Percentiles rank a stretch among this genome's conserved stretches.
Evolutionary conservation across 2,888 invertebrate genomes (phyloP).

Genomic region (Aleiodes testaceus): DNA sequence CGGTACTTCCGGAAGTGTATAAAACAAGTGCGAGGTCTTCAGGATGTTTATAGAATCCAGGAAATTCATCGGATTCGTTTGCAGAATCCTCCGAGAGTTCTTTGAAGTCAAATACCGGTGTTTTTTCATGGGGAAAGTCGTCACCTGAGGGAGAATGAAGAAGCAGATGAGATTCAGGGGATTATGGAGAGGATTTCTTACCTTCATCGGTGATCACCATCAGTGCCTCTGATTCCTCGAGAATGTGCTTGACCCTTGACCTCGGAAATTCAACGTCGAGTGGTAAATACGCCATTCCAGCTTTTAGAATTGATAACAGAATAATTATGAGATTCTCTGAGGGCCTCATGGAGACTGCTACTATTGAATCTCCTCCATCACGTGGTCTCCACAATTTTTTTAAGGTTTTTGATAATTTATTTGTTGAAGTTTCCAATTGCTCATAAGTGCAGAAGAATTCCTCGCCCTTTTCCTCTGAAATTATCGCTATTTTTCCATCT

Average conservation of each 20-base stretch:
- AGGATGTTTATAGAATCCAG: slow-evolving; percentile 71
- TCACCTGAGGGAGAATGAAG: slow-evolving; percentile 51
- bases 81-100: slow-evolving; percentile 74
- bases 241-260: slow-evolving; percentile 83
- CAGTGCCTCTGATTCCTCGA: slow-evolving; percentile 83
- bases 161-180: not conserved
- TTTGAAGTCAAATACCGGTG: slow-evolving; percentile 72
- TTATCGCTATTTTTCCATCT: slow-evolving; percentile 76
- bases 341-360: slow-evolving; percentile 87
- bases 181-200: slow-evolving; percentile 62
- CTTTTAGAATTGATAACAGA: slow-evolving; percentile 84
- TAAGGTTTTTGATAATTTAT: slow-evolving; percentile 77
- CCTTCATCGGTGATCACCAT: slow-evolving; percentile 80
- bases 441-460: slow-evolving; percentile 73
- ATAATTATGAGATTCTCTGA: slow-evolving; percentile 80
- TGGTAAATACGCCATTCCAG: slow-evolving; percentile 89
- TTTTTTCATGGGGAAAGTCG: slow-evolving; percentile 56
- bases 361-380: slow-evolving; percentile 80
- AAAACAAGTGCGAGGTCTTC: slow-evolving; percentile 81
- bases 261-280: slow-evolving; percentile 84
- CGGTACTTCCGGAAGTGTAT: slow-evolving; percentile 93
- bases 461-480: slow-evolving; percentile 71
- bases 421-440: slow-evolving; percentile 76
- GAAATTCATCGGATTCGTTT: slow-evolving; percentile 70
- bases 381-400: slow-evolving; percentile 68